Evolutionary conservation across 2,888 invertebrate genomes (phyloP).

Genomic region (Heterodera filipjevi): DNA sequence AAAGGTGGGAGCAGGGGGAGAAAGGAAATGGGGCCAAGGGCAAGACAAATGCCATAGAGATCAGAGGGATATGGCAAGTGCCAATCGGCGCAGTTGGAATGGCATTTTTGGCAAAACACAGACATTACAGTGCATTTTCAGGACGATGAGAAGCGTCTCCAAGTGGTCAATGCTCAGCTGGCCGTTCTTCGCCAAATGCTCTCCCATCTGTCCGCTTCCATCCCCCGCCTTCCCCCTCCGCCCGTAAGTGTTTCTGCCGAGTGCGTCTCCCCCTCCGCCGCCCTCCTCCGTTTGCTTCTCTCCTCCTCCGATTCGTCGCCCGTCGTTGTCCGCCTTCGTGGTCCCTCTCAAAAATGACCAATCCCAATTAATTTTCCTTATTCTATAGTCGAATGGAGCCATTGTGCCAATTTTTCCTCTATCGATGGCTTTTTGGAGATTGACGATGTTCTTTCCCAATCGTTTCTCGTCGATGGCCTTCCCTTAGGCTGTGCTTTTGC

Average conservation of each 20-base stretch:
- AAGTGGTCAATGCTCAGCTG: conserved; percentile 84
- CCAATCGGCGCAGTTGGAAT: not conserved
- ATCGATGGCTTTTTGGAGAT: conserved; percentile 81
- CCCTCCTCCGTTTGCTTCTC: not conserved
- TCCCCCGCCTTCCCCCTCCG: not conserved
- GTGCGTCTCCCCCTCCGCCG: conserved; percentile 12
- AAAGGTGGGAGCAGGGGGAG: not conserved
- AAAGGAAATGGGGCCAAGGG: not conserved
- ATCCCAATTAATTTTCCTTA: not conserved
- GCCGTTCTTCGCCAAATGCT: conserved; percentile 78
- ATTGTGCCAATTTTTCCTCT: conserved; percentile 80
- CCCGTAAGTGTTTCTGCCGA: not conserved
- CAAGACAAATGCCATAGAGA: not conserved
- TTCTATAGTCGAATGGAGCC: conserved; percentile 88
- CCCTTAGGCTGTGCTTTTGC: conserved; percentile 76
- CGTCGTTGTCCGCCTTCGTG: conserved; percentile 7
- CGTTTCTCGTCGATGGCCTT: conserved; percentile 35
- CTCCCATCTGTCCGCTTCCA: conserved; percentile 26
- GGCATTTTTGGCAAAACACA: not conserved
- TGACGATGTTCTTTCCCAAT: conserved; percentile 71
- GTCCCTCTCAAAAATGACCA: not conserved
- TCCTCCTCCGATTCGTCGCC: conserved; percentile 26
- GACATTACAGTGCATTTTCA: conserved; percentile 41
- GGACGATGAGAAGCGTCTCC: conserved; percentile 69
- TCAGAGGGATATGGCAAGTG: too few species aligned